These are phyloP conservation scores for Artemia sinica DNA, from an alignment of 2,888 invertebrate genomes.

Conservation along the genomic window DNA sequence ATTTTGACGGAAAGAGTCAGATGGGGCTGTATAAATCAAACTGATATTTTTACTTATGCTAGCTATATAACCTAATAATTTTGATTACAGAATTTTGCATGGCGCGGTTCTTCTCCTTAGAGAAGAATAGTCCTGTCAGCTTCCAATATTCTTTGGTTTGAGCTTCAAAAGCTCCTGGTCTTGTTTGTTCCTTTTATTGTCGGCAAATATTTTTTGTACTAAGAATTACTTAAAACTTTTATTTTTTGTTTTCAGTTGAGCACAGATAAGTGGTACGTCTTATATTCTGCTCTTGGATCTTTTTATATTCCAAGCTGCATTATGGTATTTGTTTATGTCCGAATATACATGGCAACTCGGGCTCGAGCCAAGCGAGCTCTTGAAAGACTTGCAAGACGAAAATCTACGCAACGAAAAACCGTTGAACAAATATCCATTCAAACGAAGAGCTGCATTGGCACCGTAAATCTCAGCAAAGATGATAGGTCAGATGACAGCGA, in stretches of 20 bases:
- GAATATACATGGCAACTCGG: conserved; percentile 92
- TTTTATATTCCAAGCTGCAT: conserved; percentile 98
- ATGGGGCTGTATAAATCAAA: no score
- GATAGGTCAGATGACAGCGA: conserved; percentile 4
- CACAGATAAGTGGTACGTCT: conserved; percentile 88
- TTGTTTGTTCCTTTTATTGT: background rate
- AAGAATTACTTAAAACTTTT: no score
- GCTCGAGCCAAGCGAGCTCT: conserved; percentile 63
- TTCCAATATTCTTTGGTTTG: no score
- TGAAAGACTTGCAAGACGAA: conserved; percentile 17
- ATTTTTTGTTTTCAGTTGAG: conserved; percentile 52
- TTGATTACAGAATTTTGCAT: no score
- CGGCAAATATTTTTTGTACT: conserved; percentile 18
- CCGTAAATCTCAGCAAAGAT: background rate
- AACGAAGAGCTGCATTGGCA: background rate
- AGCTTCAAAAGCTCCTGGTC: no score
- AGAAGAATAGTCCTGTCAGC: no score
- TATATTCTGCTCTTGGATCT: conserved; percentile 92
- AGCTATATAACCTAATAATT: no score
- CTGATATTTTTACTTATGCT: no score
- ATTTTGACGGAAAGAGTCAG: no score
- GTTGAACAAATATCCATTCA: conserved; percentile 27
- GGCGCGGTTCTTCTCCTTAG: no score
- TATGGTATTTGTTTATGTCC: conserved; percentile 98
- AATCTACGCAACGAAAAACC: conserved; percentile 24